Evolutionary conservation across 2,888 invertebrate genomes (phyloP).

Genomic region (Melieria picta): DNA sequence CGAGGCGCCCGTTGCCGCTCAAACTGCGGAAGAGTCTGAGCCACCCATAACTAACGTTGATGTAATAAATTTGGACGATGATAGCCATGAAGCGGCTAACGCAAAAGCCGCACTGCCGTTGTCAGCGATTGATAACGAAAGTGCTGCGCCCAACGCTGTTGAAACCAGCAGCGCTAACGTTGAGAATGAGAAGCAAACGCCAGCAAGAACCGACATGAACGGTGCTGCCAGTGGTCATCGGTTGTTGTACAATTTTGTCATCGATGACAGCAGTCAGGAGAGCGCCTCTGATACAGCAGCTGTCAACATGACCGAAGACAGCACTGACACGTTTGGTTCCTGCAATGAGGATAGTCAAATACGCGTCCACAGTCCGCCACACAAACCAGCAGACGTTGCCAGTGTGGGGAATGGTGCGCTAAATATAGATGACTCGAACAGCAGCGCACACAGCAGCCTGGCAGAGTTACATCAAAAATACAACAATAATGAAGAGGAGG

Average conservation of each 20-base stretch:
- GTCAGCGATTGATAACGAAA: background rate
- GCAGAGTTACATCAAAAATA: no score
- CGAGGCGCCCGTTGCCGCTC: no score
- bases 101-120: background rate
- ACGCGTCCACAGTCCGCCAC: no score
- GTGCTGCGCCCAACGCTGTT: background rate
- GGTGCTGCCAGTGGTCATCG: no score
- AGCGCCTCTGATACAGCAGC: constrained; percentile 6
- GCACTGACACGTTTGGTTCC: constrained; percentile 12
- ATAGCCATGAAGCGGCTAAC: background rate
- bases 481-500: no score
- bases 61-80: background rate
- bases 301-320: constrained; percentile 4
- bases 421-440: no score
- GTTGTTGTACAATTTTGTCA: constrained; percentile 35
- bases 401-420: no score
- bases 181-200: no score
- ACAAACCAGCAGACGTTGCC: no score
- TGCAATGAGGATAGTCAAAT: background rate
- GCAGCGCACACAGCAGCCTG: no score
- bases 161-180: background rate
- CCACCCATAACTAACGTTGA: background rate
- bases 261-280: constrained; percentile 37
- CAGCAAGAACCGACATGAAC: no score
- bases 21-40: no score